Conservation (phyloP, 2,797 vertebrate genomes). For the Chloroceryle amazona region DNA sequence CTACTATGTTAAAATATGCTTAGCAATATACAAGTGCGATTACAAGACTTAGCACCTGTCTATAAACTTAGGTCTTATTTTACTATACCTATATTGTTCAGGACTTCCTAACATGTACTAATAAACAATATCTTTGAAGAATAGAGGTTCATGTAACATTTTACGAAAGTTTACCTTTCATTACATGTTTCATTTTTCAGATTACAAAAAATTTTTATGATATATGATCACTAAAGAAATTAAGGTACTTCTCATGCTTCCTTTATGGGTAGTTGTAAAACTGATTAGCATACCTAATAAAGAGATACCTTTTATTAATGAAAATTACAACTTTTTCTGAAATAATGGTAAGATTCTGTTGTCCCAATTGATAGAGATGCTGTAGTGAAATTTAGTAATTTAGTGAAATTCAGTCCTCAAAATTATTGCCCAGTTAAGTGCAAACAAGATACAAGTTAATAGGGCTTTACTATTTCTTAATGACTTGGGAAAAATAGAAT, state of each 20-base stretch:
- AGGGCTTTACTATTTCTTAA: not conserved
- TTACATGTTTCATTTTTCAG: not conserved
- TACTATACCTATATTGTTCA: not conserved
- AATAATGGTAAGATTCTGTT: not conserved
- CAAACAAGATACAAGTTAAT: too few relatives aligned
- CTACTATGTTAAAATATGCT: conserved; percentile 17
- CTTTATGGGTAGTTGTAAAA: not conserved
- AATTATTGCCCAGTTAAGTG: too few relatives aligned
- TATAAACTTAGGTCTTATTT: not conserved
- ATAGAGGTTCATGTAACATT: not conserved
- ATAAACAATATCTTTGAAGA: not conserved
- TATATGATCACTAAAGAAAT: not conserved
- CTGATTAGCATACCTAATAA: not conserved
- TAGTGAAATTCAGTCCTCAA: too few relatives aligned
- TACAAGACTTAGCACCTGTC: conserved; percentile 3
- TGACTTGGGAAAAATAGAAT: not conserved
- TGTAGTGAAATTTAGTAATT: not conserved
- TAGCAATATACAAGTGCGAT: not conserved
- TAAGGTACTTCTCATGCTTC: not conserved
- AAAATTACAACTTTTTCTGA: not conserved
- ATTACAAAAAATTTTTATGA: not conserved
- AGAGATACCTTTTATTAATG: not conserved
- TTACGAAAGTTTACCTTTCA: not conserved
- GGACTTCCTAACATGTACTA: not conserved
- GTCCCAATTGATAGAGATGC: not conserved